phyloP scores from a whole-genome alignment of 2,113 vertebrate genomes.

The Oryzias celebensis region DNA sequence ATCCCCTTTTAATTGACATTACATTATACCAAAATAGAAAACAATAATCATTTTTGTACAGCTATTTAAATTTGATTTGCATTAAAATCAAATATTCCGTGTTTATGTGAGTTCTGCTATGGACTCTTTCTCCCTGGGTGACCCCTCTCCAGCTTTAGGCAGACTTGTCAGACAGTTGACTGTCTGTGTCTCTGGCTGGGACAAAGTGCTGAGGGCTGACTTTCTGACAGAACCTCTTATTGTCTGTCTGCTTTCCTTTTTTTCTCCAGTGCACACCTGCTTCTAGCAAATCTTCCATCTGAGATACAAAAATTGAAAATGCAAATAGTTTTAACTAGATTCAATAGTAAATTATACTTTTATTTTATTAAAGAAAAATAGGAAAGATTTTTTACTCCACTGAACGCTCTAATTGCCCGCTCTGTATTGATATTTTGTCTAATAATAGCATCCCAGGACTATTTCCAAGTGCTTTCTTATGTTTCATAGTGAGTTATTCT shows the following conservation, averaged over 20 bases:
- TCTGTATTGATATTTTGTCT: slow-evolving; percentile 7
- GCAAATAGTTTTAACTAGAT: background rate
- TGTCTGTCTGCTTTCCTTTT: background rate
- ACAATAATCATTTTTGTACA: background rate
- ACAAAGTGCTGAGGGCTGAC: slow-evolving; percentile 29
- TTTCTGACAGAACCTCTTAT: slow-evolving; percentile 3
- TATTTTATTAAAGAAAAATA: background rate
- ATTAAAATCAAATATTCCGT: too few relatives aligned
- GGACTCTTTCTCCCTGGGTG: background rate
- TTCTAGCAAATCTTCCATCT: background rate
- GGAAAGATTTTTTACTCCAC: background rate
- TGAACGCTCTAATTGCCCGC: background rate
- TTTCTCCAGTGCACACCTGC: background rate
- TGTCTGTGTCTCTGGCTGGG: slow-evolving; percentile 49
- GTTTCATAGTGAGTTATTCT: slow-evolving; percentile 10
- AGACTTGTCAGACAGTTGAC: slow-evolving; percentile 30
- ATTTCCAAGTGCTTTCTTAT: slow-evolving; percentile 15
- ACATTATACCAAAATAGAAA: background rate
- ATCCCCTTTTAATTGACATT: too few relatives aligned
- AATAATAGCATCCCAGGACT: slow-evolving; percentile 13
- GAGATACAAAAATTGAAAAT: background rate
- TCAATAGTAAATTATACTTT: too few relatives aligned
- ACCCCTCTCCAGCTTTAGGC: slow-evolving; percentile 29
- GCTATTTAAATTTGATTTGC: too few relatives aligned
- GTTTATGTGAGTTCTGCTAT: slow-evolving; percentile 6